Evolutionary conservation across 2,888 invertebrate species (phyloP).

Genomic region (Metallyticus violacea): DNA sequence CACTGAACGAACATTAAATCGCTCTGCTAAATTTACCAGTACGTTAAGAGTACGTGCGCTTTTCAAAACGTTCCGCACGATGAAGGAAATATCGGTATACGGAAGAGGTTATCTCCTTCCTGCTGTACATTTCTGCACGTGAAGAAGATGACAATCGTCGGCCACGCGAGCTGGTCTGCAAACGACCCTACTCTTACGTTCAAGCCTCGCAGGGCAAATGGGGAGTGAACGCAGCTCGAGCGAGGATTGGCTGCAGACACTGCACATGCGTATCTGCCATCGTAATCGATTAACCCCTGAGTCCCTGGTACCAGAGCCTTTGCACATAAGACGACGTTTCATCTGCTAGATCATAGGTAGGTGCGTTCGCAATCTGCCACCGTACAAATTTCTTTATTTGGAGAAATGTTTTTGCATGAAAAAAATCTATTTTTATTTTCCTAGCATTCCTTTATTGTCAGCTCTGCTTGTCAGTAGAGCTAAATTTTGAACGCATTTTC

Average conservation of each 20-base stretch:
- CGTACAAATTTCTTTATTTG: no score
- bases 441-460: no score
- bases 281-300: conserved; percentile 4
- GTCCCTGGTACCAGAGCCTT: background rate
- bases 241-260: conserved; percentile 5
- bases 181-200: background rate
- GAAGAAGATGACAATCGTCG: background rate
- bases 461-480: no score
- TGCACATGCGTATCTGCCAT: background rate
- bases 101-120: background rate
- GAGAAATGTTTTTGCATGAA: no score
- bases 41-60: background rate
- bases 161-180: background rate
- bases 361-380: background rate
- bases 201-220: conserved; percentile 9
- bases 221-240: background rate
- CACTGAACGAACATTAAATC: no score
- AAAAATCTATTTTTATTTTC: no score
- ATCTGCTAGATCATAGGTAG: background rate
- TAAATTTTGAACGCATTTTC: no score
- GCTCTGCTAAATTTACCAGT: no score
- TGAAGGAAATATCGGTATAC: background rate
- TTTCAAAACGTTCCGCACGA: background rate
- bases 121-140: background rate
- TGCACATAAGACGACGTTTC: background rate